Conservation (phyloP, 2,797 vertebrate species). For the Gobionotothen gibberifrons region DNA sequence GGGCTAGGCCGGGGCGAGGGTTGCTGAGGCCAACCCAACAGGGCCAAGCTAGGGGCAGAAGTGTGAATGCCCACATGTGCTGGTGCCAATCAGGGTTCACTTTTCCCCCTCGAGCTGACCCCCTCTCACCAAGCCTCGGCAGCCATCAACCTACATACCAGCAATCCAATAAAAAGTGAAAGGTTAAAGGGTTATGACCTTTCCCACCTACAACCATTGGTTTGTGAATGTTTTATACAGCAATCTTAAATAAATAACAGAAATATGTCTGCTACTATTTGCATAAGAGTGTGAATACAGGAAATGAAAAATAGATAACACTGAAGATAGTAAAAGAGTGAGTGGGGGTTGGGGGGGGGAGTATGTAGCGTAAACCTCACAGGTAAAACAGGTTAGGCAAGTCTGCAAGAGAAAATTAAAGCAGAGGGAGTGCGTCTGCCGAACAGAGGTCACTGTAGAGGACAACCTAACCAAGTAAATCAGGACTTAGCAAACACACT, state of each 20-base stretch:
- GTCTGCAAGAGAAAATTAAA: slow-evolving; percentile 59
- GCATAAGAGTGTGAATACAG: slow-evolving; percentile 18
- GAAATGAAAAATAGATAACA: slow-evolving; percentile 26
- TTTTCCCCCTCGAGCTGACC: slow-evolving; percentile 78
- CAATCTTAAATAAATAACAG: slow-evolving; percentile 4
- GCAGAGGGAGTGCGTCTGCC: slow-evolving; percentile 52
- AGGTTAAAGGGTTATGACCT: slow-evolving; percentile 44
- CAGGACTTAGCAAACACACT: slow-evolving; percentile 66
- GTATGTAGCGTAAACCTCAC: slow-evolving; percentile 32
- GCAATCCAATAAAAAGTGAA: slow-evolving; percentile 48
- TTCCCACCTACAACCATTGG: slow-evolving; percentile 31
- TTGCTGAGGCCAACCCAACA: slow-evolving; percentile 67
- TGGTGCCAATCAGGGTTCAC: slow-evolving; percentile 87
- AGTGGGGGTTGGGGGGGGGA: slow-evolving; percentile 44
- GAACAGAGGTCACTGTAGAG: slow-evolving; percentile 76
- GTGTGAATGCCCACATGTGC: slow-evolving; percentile 87
- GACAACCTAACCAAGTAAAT: slow-evolving; percentile 66
- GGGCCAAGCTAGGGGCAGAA: slow-evolving; percentile 67
- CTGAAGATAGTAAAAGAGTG: slow-evolving; percentile 30
- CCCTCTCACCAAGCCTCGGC: slow-evolving; percentile 58
- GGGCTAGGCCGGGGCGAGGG: slow-evolving; percentile 54
- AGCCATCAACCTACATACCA: slow-evolving; percentile 54
- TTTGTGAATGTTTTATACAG: slow-evolving; percentile 17
- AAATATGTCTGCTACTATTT: background rate
- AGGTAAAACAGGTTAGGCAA: slow-evolving; percentile 76